Percentiles rank a stretch among this genome's conserved stretches.
phyloP scores from a whole-genome alignment of 2,113 vertebrate genomes.

The Bagarius yarrelli region DNA sequence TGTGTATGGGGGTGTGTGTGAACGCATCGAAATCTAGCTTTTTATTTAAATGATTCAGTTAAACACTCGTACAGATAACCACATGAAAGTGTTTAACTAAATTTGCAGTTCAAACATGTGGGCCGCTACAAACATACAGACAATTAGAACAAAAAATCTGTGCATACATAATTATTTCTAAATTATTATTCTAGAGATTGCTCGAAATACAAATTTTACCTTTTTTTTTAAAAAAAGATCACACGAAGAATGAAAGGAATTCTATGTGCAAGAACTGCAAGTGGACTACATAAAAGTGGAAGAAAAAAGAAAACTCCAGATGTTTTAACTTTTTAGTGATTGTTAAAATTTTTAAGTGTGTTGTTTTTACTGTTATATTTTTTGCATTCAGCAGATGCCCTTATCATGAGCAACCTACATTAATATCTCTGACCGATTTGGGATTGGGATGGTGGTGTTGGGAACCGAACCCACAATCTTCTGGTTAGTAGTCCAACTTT shows the following conservation, averaged over 20 bases:
- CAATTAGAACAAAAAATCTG: background rate
- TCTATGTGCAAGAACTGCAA: background rate
- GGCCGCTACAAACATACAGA: background rate
- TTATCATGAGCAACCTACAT: too few relatives aligned
- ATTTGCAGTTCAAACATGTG: slow-evolving; percentile 35
- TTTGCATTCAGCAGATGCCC: too few relatives aligned
- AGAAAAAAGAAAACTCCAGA: too few relatives aligned
- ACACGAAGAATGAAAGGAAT: background rate
- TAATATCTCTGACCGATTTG: too few relatives aligned
- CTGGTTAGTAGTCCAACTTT: too few relatives aligned
- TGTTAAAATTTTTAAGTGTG: too few relatives aligned
- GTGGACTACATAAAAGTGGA: too few relatives aligned
- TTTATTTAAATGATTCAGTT: slow-evolving; percentile 31
- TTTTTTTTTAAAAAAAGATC: background rate
- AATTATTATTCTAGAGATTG: background rate
- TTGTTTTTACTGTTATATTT: too few relatives aligned
- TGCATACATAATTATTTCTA: background rate
- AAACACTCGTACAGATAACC: slow-evolving; percentile 24
- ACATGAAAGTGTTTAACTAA: slow-evolving; percentile 37
- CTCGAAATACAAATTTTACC: background rate
- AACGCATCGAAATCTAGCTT: slow-evolving; percentile 1
- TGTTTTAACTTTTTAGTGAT: too few relatives aligned
- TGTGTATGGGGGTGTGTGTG: background rate
- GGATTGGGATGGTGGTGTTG: too few relatives aligned
- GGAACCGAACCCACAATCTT: too few relatives aligned